phyloP scores from a whole-genome alignment of 1,140 invertebrate species.

The Propsilocerus akamusi region DNA sequence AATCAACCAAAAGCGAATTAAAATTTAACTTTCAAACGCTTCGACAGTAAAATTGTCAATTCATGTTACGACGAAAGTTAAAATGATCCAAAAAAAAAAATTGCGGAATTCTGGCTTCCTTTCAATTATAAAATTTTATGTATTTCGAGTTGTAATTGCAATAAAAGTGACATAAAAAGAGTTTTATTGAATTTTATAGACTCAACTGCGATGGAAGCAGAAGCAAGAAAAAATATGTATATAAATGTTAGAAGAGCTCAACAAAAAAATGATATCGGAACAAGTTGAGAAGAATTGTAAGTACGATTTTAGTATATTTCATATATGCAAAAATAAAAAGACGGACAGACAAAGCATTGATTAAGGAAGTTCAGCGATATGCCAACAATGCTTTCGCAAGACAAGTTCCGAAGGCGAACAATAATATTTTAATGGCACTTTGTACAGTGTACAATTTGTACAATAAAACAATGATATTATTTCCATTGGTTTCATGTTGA shows the following conservation, averaged over 20 bases:
- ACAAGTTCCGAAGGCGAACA: too few relatives aligned
- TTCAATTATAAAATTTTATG: too few relatives aligned
- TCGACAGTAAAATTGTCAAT: too few relatives aligned
- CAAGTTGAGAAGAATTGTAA: background rate
- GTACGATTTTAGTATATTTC: background rate
- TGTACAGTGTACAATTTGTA: background rate
- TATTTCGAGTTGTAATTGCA: slow-evolving; percentile 3
- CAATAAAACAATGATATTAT: slow-evolving; percentile 2
- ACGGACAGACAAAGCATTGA: background rate
- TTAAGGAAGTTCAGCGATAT: background rate
- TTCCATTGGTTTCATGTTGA: slow-evolving; percentile 1
- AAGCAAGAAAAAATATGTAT: background rate
- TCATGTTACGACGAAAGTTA: too few relatives aligned
- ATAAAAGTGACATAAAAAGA: slow-evolving; percentile 1
- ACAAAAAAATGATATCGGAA: too few relatives aligned
- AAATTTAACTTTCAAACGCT: too few relatives aligned
- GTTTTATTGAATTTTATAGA: slow-evolving; percentile 4
- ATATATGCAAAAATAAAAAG: background rate
- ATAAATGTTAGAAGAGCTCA: too few relatives aligned
- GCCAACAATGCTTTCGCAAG: too few relatives aligned
- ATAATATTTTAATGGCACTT: slow-evolving; percentile 4
- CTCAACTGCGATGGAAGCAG: background rate
- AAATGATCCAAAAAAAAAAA: too few relatives aligned
- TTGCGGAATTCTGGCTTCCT: too few relatives aligned
- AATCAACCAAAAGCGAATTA: too few relatives aligned